phyloP scores from a whole-genome alignment of 2,797 vertebrate genomes.

The Myotis findleyi region DNA sequence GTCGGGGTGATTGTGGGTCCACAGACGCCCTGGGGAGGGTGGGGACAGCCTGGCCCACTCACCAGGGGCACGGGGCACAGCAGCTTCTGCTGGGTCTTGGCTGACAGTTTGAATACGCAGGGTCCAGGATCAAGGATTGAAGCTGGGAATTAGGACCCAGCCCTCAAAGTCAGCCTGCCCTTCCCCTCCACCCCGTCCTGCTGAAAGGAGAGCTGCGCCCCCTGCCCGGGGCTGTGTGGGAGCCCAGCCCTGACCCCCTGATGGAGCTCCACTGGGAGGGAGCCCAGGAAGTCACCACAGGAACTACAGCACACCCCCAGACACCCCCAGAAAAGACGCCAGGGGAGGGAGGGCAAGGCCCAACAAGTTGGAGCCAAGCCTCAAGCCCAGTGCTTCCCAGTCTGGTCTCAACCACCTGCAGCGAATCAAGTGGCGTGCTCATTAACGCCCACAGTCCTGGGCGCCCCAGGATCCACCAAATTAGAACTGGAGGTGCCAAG shows the following conservation, averaged over 20 bases:
- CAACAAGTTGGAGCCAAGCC: neutral
- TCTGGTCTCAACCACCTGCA: neutral
- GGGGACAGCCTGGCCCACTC: neutral
- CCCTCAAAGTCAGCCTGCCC: neutral
- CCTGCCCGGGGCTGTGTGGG: neutral
- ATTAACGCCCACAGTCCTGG: neutral
- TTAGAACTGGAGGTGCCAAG: neutral
- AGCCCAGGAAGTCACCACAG: constrained; percentile 53
- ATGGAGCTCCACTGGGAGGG: neutral
- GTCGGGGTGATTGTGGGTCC: neutral
- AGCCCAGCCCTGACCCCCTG: neutral
- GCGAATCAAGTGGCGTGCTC: neutral
- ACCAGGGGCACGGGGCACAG: neutral
- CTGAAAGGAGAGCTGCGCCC: neutral
- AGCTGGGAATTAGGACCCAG: neutral
- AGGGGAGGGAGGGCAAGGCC: neutral
- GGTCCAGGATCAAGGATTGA: neutral
- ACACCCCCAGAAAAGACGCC: constrained; percentile 54
- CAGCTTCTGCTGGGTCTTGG: neutral
- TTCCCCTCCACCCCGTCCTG: neutral
- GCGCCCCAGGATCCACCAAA: neutral
- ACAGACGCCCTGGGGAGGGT: neutral
- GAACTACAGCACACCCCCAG: constrained; percentile 48
- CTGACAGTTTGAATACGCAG: neutral
- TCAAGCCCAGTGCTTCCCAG: neutral